A percentile compares a stretch with the other conserved stretches of the same genome.
These are phyloP conservation scores for Cerastis leucographa DNA, from an alignment of 2,888 invertebrate species.

Conservation along the genomic window DNA sequence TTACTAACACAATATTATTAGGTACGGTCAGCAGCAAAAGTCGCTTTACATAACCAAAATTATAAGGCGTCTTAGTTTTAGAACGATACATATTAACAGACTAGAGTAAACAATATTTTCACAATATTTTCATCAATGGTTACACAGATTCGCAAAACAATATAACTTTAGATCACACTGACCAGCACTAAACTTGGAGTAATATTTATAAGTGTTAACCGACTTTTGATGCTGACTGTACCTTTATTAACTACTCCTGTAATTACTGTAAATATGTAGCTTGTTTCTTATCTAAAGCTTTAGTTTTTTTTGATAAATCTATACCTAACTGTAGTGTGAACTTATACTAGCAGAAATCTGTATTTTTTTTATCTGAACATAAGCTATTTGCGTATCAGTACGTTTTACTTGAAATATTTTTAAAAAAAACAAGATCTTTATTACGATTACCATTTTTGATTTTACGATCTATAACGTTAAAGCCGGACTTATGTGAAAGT, in stretches of 20 bases:
- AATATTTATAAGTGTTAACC: too few species aligned
- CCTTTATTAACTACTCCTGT: neutral
- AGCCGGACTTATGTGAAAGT: conserved; percentile 22
- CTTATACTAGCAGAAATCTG: neutral
- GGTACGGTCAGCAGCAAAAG: too few species aligned
- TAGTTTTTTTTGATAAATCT: neutral
- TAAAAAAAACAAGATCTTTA: conserved; percentile 35
- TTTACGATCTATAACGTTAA: conserved; percentile 20
- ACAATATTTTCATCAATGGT: too few species aligned
- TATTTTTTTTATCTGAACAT: too few species aligned
- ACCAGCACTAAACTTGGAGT: too few species aligned
- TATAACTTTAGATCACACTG: too few species aligned
- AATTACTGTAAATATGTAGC: neutral
- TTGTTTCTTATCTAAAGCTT: neutral
- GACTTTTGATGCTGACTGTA: too few species aligned
- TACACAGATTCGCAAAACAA: too few species aligned
- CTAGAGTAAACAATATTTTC: too few species aligned
- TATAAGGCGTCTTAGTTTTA: too few species aligned
- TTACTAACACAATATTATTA: neutral
- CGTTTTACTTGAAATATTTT: neutral
- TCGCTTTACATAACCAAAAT: too few species aligned
- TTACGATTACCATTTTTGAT: conserved; percentile 27
- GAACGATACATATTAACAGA: too few species aligned
- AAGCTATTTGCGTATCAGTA: neutral
- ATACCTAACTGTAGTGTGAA: neutral